These are phyloP conservation scores for Oryzias celebensis DNA, from an alignment of 2,113 vertebrate species.

Conservation along the genomic window DNA sequence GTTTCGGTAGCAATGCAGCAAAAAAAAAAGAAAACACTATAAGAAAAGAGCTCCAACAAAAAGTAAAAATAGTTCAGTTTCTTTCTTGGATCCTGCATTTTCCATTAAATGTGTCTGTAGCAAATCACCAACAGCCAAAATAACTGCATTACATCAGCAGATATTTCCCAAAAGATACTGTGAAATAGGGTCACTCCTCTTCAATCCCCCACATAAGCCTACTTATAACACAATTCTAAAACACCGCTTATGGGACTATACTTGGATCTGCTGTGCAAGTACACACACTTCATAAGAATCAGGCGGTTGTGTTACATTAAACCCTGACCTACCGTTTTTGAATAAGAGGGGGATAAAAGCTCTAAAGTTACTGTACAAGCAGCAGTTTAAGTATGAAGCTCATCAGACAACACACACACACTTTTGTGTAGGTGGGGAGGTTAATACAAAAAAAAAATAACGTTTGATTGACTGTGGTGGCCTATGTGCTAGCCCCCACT, in stretches of 20 bases:
- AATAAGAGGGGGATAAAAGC: slow-evolving; percentile 36
- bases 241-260: slow-evolving; percentile 28
- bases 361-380: slow-evolving; percentile 42
- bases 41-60: slow-evolving; percentile 12
- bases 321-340: slow-evolving; percentile 32
- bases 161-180: slow-evolving; percentile 40
- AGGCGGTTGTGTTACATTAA: slow-evolving; percentile 47
- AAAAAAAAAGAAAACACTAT: neutral
- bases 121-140: slow-evolving; percentile 40
- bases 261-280: slow-evolving; percentile 49
- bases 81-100: slow-evolving; percentile 27
- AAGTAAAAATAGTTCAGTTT: slow-evolving; percentile 29
- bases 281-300: slow-evolving; percentile 53
- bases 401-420: neutral
- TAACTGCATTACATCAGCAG: slow-evolving; percentile 56
- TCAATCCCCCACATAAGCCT: slow-evolving; percentile 44
- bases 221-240: slow-evolving; percentile 36
- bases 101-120: slow-evolving; percentile 39
- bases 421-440: slow-evolving; percentile 38
- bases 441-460: slow-evolving; percentile 48
- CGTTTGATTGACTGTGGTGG: slow-evolving; percentile 64
- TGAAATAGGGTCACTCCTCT: slow-evolving; percentile 59
- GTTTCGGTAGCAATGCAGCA: neutral
- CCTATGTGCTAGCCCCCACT: slow-evolving; percentile 63
- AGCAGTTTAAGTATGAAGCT: slow-evolving; percentile 25